Evolutionary conservation across 2,797 vertebrate genomes (phyloP).

Genomic region (Anguilla obscura): DNA sequence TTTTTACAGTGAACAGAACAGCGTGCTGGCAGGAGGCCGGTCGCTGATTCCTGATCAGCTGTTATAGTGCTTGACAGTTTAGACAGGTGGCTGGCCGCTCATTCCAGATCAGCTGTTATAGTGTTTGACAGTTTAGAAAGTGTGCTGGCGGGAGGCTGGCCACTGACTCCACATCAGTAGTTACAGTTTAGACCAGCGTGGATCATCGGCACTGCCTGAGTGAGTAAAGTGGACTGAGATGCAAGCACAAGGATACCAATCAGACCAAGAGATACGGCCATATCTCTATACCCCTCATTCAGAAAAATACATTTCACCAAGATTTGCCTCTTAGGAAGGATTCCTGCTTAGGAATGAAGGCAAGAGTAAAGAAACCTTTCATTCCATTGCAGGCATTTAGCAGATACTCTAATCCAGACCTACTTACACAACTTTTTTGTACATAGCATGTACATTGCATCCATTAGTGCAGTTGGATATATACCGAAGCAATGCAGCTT

Average conservation of each 20-base stretch:
- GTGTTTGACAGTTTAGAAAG: background rate
- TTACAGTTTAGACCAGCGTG: background rate
- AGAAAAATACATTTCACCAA: background rate
- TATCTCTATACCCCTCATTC: background rate
- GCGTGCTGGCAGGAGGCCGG: background rate
- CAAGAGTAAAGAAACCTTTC: constrained; percentile 8
- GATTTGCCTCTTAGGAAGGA: background rate
- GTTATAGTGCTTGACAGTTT: background rate
- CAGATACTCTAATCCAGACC: no score
- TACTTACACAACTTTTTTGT: no score
- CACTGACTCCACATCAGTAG: background rate
- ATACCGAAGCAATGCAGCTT: no score
- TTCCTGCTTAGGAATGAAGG: background rate
- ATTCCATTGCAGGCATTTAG: no score
- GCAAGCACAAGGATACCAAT: background rate
- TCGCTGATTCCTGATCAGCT: background rate
- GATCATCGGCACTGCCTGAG: background rate
- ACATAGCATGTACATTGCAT: no score
- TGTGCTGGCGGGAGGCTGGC: background rate
- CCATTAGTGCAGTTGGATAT: no score
- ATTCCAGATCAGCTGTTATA: background rate
- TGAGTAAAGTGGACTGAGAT: background rate
- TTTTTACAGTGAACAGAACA: background rate
- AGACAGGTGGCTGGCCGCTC: background rate
- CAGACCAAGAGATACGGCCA: background rate